phyloP scores from a whole-genome alignment of 2,797 vertebrate species.

The Scarus forsteni region DNA sequence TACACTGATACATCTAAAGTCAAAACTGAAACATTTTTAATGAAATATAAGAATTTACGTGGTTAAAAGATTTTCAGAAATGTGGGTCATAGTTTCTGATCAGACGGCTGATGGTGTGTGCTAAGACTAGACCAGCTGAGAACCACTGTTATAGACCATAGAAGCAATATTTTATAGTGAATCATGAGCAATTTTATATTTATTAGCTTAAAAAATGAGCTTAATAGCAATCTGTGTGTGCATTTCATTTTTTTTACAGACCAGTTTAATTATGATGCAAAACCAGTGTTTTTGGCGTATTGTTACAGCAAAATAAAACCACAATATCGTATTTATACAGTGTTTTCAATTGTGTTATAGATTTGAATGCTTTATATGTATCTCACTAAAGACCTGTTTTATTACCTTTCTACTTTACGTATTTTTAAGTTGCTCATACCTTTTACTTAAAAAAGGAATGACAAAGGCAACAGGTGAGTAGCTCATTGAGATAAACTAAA shows the following conservation, averaged over 20 bases:
- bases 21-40: no score
- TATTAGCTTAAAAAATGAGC: constrained; percentile 75
- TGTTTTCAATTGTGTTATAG: neutral
- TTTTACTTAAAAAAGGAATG: no score
- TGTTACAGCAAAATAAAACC: constrained; percentile 74
- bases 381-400: neutral
- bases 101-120: no score
- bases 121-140: no score
- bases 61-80: no score
- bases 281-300: constrained; percentile 52
- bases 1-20: no score
- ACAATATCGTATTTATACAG: constrained; percentile 12
- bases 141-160: constrained; percentile 38
- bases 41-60: no score
- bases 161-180: constrained; percentile 83
- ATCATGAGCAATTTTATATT: constrained; percentile 81
- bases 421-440: no score
- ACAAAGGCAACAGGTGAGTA: no score
- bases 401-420: neutral
- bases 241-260: constrained; percentile 67
- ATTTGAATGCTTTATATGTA: neutral
- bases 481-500: no score
- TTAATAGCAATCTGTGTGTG: constrained; percentile 67
- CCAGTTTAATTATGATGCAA: constrained; percentile 62
- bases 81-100: no score